Conservation (phyloP, 2,113 vertebrate species). For the Crypturellus undulatus region DNA sequence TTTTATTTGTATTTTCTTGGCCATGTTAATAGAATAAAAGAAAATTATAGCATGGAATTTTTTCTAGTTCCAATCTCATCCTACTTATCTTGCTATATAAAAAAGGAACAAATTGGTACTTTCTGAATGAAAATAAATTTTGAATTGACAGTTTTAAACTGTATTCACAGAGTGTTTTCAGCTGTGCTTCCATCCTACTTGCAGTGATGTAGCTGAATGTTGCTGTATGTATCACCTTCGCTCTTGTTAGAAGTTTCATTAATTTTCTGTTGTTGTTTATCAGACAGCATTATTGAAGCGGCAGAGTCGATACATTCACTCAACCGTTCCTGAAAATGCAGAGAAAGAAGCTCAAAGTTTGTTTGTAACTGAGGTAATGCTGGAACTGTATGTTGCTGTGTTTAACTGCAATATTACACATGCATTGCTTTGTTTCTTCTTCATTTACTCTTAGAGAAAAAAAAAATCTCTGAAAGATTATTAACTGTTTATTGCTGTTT, state of each 20-base stretch:
- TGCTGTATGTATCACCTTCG: neutral
- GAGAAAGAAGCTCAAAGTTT: constrained; percentile 91
- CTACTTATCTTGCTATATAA: neutral
- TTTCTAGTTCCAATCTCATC: neutral
- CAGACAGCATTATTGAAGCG: constrained; percentile 89
- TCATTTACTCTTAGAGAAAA: neutral
- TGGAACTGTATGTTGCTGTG: neutral
- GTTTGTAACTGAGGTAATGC: constrained; percentile 94
- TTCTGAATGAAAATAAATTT: neutral
- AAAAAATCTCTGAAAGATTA: neutral
- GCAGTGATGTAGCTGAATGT: neutral
- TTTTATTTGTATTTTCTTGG: neutral
- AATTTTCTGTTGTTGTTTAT: neutral
- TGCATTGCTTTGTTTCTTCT: neutral
- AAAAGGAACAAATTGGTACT: neutral
- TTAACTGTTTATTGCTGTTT: neutral
- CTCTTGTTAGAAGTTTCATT: neutral
- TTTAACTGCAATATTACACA: neutral
- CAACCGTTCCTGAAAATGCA: constrained; percentile 92
- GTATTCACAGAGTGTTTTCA: neutral
- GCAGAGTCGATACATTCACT: constrained; percentile 87
- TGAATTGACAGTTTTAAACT: neutral
- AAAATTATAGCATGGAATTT: neutral
- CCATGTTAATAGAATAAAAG: neutral
- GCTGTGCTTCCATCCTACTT: neutral